Evolutionary conservation across 2,888 invertebrate genomes (phyloP), one percentile per base, ranked within the genome.

Genomic region (Elegia similella): DNA sequence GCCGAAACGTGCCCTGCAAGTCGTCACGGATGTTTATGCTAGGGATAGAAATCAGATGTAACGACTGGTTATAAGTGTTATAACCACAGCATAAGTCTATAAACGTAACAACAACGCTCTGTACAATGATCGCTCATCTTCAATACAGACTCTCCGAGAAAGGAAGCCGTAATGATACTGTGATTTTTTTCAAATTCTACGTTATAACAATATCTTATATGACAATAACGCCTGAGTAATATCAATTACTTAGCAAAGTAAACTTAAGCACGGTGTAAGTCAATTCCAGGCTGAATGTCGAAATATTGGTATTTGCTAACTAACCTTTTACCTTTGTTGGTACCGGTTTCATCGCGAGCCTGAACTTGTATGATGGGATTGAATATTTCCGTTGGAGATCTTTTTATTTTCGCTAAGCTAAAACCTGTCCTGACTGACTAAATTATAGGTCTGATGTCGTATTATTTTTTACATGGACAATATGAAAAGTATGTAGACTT

Each of bases 261-360:
- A 32, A 52, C 16, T 42, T 58, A 44, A 38, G 32, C 48, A 60
- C 47, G 50, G 23, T 42, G 55, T 42, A 48, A 56, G 58, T 62
- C 56, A 63, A 65, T 67, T 65, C 58, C 56, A 56, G 57, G 50
- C 60, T 59, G 68, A 30, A 50, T 70, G 66, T 67, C 70, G 72
- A 76, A 74, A 75, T 78, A 78, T 78, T 77, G 72, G 73, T 74
- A 75, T 78, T 80, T 79, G 75, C 76, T 75, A 74, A 67, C 72
- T 82, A 87, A 85, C 82, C 84, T 86, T 86, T 85, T 83, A 78
- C 81, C 78, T 80, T 79, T 78, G 68, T 68, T 71, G 64, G 73
- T 86, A 84, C 87, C 86, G 85, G 87, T 88, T 88, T 82, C 70
- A 67, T 69, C 72, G 69, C 72, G 70, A 69, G 68, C 71, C 70